phyloP scores from a whole-genome alignment of 1,140 invertebrate genomes.

The Mycetomoellerius zeteki region DNA sequence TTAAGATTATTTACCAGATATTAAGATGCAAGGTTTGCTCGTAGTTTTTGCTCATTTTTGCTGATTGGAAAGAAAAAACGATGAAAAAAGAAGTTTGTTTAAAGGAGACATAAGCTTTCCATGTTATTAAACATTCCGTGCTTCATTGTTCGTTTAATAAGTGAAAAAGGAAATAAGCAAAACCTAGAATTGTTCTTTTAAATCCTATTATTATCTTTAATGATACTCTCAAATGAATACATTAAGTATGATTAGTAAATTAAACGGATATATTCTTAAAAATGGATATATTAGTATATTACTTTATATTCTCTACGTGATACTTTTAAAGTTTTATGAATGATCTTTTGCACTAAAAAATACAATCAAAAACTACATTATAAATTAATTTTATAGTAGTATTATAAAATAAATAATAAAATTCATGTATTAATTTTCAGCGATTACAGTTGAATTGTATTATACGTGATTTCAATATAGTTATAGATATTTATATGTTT shows the following conservation, averaged over 20 bases:
- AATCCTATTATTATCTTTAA: not conserved
- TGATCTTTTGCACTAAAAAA: not conserved
- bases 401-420: conserved; percentile 10
- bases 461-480: not conserved
- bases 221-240: not conserved
- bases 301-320: not conserved
- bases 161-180: not conserved
- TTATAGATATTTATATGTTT: conserved; percentile 7
- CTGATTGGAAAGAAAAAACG: conserved; percentile 17
- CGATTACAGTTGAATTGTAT: not conserved
- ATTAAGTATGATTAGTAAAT: not conserved
- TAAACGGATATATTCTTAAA: not conserved
- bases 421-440: not conserved
- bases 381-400: not conserved
- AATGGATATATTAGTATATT: not conserved
- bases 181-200: not conserved
- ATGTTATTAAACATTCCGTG: not conserved
- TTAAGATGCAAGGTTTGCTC: not conserved
- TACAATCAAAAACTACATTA: not conserved
- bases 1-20: not conserved
- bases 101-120: not conserved
- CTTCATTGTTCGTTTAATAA: not conserved
- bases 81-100: conserved; percentile 4
- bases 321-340: not conserved
- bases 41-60: not conserved